A percentile compares a stretch with the other conserved stretches of the same genome.
These are phyloP conservation scores for Marmota flaviventris DNA, from an alignment of 2,113 vertebrate genomes.

Conservation along the genomic window DNA sequence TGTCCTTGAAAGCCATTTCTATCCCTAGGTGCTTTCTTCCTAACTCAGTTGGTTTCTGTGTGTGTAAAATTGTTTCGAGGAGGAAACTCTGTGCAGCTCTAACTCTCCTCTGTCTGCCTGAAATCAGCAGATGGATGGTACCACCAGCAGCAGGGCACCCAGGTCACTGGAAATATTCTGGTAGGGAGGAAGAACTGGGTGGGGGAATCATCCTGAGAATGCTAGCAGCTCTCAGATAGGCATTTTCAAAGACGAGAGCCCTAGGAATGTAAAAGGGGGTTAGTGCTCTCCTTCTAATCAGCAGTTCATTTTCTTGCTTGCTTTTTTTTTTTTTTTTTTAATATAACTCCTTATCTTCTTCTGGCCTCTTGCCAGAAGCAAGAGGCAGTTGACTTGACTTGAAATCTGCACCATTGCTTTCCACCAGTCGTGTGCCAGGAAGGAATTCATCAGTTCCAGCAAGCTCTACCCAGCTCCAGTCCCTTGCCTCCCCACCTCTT, in stretches of 20 bases:
- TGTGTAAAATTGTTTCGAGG: neutral
- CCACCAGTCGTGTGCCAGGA: neutral
- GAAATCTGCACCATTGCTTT: conserved; percentile 29
- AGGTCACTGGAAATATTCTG: conserved; percentile 28
- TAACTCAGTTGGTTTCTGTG: neutral
- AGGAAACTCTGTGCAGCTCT: neutral
- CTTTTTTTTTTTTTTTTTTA: neutral
- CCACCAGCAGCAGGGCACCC: neutral
- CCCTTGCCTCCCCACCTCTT: neutral
- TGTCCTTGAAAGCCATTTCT: conserved; percentile 45
- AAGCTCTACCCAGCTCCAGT: neutral
- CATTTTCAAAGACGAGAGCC: neutral
- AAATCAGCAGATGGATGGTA: neutral
- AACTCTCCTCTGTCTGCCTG: neutral
- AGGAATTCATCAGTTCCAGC: neutral
- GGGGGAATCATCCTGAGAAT: neutral
- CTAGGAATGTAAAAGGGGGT: conserved; percentile 56
- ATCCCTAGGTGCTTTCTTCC: neutral
- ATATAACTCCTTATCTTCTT: conserved; percentile 39
- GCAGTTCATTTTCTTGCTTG: conserved; percentile 48
- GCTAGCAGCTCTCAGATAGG: neutral
- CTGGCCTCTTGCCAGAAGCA: conserved; percentile 58
- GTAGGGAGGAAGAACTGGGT: neutral
- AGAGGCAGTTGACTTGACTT: conserved; percentile 4
- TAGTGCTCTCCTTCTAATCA: conserved; percentile 51